Base-by-base conservation (phyloP, 2,113 vertebrate genomes). In the Sylvilagus bachmani region DNA sequence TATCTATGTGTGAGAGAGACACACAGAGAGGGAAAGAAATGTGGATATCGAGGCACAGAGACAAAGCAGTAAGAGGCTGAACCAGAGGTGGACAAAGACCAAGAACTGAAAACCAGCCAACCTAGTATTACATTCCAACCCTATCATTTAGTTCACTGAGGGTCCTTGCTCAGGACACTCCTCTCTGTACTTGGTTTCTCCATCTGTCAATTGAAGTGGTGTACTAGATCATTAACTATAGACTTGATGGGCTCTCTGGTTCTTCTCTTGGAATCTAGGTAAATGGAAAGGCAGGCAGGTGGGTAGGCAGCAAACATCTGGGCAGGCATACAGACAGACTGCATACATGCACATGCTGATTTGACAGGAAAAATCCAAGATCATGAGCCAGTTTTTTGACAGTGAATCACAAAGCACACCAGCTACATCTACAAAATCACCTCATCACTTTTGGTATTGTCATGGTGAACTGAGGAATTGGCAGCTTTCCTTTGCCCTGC, bases 21-120 rank as follows among this genome's bases (percentile, higher is more conserved):
- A 67, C 12, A 49, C 33, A 55, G 31, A 61, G 22, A 90, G 19
- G 14, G 22, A 85, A 16, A 25, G 89, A 33, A 67, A 91, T 88
- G 25, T 51, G 82, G 51, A 91, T 29, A 29, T 73, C 58, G n/a
- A 86, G 80, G 22, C 27, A 49, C 12, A 75, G 38, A 93, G 49
- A 79, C 36, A 80, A 36, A 91, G 22, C 67, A 74, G 24, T 36
- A 74, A 75, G 58, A 87, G 9, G 33, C 75, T 92, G 75, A 91
- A 31, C 33, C 51, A 85, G 77, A 84, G 79, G 70, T n/a, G 22
- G 53, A 80, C 27, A 82, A 74, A 96, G 55, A 78, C n/a, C 6
- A 85, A 53, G 51, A 95, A 89, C 5, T 79, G 58, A 92, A 85
- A 90, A 89, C 7, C 21, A 69, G 44, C 44, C 77, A 96, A 24